Evolutionary conservation across 2,888 invertebrate species (phyloP).

Genomic region (Rambutsinella grinnellia): DNA sequence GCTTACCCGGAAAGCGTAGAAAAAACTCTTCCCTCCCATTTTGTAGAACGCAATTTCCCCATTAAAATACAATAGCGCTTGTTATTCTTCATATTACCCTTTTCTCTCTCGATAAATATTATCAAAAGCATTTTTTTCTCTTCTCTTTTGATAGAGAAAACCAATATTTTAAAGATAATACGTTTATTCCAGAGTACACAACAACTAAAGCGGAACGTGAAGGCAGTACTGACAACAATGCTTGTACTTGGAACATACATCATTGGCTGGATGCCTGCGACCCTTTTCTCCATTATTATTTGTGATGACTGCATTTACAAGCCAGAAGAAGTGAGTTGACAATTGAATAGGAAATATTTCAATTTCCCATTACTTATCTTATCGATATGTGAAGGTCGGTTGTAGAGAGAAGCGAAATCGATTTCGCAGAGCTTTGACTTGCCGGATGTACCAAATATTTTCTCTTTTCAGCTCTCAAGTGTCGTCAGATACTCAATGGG

Average conservation of each 20-base stretch:
- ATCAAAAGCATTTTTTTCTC: no score
- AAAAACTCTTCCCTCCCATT: no score
- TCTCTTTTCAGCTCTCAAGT: no score
- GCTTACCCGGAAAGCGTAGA: no score
- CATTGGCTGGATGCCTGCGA: slow-evolving; percentile 77
- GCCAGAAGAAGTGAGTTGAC: slow-evolving; percentile 58
- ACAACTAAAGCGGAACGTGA: slow-evolving; percentile 68
- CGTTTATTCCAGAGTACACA: slow-evolving; percentile 63
- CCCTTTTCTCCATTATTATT: slow-evolving; percentile 73
- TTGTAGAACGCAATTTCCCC: no score
- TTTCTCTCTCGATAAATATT: no score
- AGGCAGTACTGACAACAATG: slow-evolving; percentile 76
- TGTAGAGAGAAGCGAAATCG: not conserved
- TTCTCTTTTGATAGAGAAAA: no score
- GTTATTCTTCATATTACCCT: no score
- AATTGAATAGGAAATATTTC: not conserved
- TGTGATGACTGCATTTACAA: slow-evolving; percentile 72
- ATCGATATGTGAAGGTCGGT: not conserved
- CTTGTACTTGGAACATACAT: slow-evolving; percentile 75
- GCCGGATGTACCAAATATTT: no score
- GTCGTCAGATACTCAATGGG: slow-evolving; percentile 64
- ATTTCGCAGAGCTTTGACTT: no score
- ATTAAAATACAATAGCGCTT: no score
- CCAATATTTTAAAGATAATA: no score
- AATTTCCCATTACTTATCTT: not conserved